Base-by-base conservation (phyloP, 2,113 vertebrate species). In the Aptenodytes patagonicus region DNA sequence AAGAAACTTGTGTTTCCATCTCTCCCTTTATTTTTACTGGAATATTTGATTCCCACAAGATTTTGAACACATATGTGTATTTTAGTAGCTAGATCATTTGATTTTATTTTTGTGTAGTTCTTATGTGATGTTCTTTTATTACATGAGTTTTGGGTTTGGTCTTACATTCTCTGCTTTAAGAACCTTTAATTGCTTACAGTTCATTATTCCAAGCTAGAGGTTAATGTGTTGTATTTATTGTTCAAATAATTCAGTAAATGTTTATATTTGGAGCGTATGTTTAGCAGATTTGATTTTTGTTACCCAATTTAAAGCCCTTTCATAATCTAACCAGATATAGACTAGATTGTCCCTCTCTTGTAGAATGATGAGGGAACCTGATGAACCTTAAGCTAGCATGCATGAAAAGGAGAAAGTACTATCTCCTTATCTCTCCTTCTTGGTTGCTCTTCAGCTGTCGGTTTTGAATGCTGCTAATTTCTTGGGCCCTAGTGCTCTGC, bases 1-100 rank as follows among this genome's bases (percentile, higher is more conserved):
- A 98, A 98, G 97, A 99, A 99, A 98, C 98, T 98, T 98, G 97
- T 98, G 98, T 98, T 98, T 98, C 97, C 95, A 96, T 98, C 95
- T 97, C 90, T 96, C 81, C 86, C 97, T 96, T 97, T 99, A 97
- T 98, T 98, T 98, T 98, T 98, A 97, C 97, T 98, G 98, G 98
- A 98, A 97, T 98, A 96, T 97, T 97, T 98, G 90, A 97, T 96
- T 97, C 96, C 96, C 96, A 86, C 95, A 96, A 97, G 96, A 94
- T 94, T 97, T 98, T 95, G 87, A 97, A 92, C 90, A 96, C 96
- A 97, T 97, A 96, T 93, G 97, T 98, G 95, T 98, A 98, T 97
- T 98, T 98, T 98, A 98, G 98, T 98, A 98, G 98, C 96, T 97
- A 95, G 92, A 94, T 96, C 42, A 77, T 97, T 97, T 97, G 82